Evolutionary conservation across 2,113 vertebrate species (phyloP).

Genomic region (Scomber colias): DNA sequence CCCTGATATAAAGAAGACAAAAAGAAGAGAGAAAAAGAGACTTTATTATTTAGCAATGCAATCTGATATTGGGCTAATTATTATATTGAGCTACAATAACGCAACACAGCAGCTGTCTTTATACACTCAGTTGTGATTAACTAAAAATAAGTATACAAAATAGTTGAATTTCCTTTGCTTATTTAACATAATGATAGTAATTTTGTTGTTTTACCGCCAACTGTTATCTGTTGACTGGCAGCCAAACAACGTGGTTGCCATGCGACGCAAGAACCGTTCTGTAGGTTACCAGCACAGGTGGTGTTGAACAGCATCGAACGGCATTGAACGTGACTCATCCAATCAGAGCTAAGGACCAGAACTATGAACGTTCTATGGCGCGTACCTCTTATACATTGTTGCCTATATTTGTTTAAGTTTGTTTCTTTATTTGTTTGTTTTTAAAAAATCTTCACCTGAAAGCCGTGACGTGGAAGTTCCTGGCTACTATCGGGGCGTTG

Average conservation of each 20-base stretch:
- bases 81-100: neutral
- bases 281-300: neutral
- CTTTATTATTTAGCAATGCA: neutral
- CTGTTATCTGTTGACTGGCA: neutral
- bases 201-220: neutral
- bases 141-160: neutral
- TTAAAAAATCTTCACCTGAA: neutral
- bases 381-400: neutral
- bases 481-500: constrained; percentile 40
- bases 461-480: neutral
- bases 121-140: too few relatives aligned
- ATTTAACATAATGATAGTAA: too few relatives aligned
- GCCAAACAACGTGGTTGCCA: constrained; percentile 38
- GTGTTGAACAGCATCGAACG: neutral
- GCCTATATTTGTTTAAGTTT: neutral
- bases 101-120: too few relatives aligned
- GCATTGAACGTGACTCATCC: neutral
- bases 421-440: neutral
- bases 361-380: too few relatives aligned
- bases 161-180: too few relatives aligned
- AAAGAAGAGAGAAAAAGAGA: too few relatives aligned
- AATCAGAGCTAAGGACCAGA: neutral
- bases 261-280: neutral
- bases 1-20: too few relatives aligned
- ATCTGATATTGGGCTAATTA: neutral